Conservation (phyloP, 2,888 invertebrate species). For the Pandemis corylana region DNA sequence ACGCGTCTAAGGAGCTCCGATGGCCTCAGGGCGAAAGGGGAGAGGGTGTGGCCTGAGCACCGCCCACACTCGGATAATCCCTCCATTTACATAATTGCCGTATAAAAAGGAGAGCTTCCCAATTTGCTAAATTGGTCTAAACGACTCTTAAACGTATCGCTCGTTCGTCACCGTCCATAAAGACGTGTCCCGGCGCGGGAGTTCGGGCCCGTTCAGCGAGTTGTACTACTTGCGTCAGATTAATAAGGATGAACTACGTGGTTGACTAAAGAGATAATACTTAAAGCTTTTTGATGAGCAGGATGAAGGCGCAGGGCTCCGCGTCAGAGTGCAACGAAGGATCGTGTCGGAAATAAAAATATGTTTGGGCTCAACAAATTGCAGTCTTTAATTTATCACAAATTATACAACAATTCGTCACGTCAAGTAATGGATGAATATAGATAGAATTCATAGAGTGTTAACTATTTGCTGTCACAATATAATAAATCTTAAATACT, state of each 20-base stretch:
- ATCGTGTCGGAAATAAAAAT: too few species aligned
- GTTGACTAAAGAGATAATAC: background rate
- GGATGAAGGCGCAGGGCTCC: too few species aligned
- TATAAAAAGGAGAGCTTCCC: conserved; percentile 84
- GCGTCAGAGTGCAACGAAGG: too few species aligned
- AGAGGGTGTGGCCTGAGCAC: conserved; percentile 76
- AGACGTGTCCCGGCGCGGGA: conserved; percentile 36
- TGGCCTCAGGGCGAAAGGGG: conserved; percentile 74
- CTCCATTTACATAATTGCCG: conserved; percentile 85
- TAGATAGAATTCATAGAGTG: too few species aligned
- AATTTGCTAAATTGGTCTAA: conserved; percentile 85
- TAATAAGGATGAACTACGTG: background rate
- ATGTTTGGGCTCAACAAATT: too few species aligned
- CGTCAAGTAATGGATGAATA: too few species aligned
- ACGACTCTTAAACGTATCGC: conserved; percentile 72
- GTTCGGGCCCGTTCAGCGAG: conserved; percentile 43
- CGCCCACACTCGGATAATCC: conserved; percentile 82
- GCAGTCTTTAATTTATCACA: too few species aligned
- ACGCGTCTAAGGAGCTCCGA: conserved; percentile 69
- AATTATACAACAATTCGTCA: too few species aligned
- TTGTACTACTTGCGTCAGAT: conserved; percentile 4
- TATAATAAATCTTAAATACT: too few species aligned
- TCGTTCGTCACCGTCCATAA: conserved; percentile 56
- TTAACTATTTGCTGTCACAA: too few species aligned
- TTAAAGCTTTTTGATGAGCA: too few species aligned